Evolutionary conservation across 2,888 invertebrate species (phyloP).

Genomic region (Anoplius nigerrimus): DNA sequence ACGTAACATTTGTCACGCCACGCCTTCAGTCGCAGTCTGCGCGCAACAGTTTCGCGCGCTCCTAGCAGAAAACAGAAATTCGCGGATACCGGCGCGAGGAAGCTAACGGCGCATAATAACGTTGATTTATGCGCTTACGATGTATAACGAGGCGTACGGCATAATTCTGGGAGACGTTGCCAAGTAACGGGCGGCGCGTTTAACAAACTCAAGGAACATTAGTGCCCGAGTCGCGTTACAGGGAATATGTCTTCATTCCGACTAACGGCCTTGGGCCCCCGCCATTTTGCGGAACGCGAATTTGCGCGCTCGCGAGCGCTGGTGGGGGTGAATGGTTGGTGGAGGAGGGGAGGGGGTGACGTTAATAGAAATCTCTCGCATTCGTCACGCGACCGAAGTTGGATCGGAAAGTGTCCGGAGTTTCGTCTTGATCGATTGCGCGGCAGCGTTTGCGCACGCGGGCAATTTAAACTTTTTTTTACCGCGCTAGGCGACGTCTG

Average conservation of each 20-base stretch:
- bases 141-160: slow-evolving; percentile 43
- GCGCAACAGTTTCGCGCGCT: too few species aligned
- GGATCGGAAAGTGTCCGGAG: slow-evolving; percentile 11
- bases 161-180: slow-evolving; percentile 26
- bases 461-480: too few species aligned
- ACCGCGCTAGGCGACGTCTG: too few species aligned
- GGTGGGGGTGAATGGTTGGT: too few species aligned
- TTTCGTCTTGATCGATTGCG: not conserved
- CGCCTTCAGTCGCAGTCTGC: too few species aligned
- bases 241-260: slow-evolving; percentile 26
- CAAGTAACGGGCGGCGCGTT: slow-evolving; percentile 25
- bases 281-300: too few species aligned
- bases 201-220: slow-evolving; percentile 41
- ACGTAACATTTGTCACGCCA: too few species aligned
- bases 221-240: slow-evolving; percentile 29
- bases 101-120: slow-evolving; percentile 44
- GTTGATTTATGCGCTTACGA: slow-evolving; percentile 45
- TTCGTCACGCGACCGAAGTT: slow-evolving; percentile 17
- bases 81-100: slow-evolving; percentile 13
- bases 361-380: slow-evolving; percentile 20
- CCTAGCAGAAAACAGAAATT: slow-evolving; percentile 34
- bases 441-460: too few species aligned
- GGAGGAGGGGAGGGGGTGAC: not conserved
- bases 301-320: too few species aligned
- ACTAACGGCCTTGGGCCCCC: not conserved